phyloP scores from a whole-genome alignment of 2,888 invertebrate species.

The Epinotia demarniana region DNA sequence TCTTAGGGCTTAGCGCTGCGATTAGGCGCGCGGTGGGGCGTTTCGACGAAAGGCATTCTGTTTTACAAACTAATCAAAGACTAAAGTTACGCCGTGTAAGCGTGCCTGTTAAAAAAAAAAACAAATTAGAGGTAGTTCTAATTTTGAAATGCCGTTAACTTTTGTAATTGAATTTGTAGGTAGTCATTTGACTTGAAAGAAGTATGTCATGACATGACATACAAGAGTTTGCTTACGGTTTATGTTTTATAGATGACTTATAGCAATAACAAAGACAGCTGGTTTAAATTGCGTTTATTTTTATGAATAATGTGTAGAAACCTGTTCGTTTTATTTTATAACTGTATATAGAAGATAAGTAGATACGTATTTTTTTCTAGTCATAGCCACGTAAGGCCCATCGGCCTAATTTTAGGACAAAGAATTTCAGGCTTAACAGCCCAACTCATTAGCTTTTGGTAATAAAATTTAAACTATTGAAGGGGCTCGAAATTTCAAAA shows the following conservation, averaged over 20 bases:
- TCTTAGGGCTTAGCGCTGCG: slow-evolving; percentile 49
- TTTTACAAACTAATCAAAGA: slow-evolving; percentile 1
- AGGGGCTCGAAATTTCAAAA: too few species aligned
- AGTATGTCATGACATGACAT: background rate
- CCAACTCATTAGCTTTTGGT: too few species aligned
- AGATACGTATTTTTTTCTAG: too few species aligned
- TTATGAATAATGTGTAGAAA: background rate
- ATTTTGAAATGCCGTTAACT: background rate
- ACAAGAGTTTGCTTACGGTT: background rate
- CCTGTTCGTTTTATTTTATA: background rate
- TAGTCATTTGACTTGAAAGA: background rate
- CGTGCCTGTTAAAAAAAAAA: background rate
- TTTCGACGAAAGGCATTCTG: slow-evolving; percentile 25
- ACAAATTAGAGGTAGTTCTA: background rate
- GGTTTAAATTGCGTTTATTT: background rate
- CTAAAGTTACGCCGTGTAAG: slow-evolving; percentile 2
- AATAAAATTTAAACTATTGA: too few species aligned
- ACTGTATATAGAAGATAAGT: too few species aligned
- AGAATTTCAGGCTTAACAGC: too few species aligned
- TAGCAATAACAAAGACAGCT: background rate
- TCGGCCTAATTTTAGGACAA: too few species aligned
- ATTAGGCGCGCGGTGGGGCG: slow-evolving; percentile 12
- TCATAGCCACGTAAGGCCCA: too few species aligned
- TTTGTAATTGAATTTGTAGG: background rate
- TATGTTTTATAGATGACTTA: background rate